These are phyloP conservation scores for Phataginus tricuspis DNA, from an alignment of 2,797 vertebrate species.

Conservation along the genomic window DNA sequence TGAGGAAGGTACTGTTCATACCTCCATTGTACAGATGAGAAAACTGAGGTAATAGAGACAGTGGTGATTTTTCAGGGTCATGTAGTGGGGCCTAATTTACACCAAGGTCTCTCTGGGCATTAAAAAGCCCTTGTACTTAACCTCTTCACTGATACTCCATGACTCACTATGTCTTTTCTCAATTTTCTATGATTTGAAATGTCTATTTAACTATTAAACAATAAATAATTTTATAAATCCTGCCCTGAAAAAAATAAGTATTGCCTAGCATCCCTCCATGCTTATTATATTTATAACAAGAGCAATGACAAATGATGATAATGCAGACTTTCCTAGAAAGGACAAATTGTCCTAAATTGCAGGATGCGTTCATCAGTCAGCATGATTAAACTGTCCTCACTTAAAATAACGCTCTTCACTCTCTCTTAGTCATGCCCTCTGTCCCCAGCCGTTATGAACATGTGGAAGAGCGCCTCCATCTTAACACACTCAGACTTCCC, in stretches of 20 bases:
- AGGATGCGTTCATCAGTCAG: background rate
- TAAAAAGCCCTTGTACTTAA: background rate
- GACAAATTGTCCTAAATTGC: constrained; percentile 57
- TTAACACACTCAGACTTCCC: background rate
- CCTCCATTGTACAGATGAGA: background rate
- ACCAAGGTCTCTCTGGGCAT: background rate
- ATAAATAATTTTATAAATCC: constrained; percentile 30
- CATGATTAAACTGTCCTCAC: constrained; percentile 54
- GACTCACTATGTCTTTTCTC: background rate
- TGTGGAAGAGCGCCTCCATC: background rate
- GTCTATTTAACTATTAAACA: background rate
- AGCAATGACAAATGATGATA: constrained; percentile 27
- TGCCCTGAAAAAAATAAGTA: background rate
- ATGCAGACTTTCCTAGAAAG: constrained; percentile 35
- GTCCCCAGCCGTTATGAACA: background rate
- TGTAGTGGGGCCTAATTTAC: background rate
- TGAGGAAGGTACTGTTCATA: background rate
- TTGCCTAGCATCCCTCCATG: background rate
- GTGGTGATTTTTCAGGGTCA: background rate
- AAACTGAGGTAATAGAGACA: background rate
- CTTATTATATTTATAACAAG: constrained; percentile 40
- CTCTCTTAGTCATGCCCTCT: background rate
- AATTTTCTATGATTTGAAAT: background rate
- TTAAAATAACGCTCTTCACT: constrained; percentile 53
- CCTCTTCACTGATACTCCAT: background rate